These are phyloP conservation scores for Sarcophaga variegata DNA, from an alignment of 2,888 invertebrate species.

Conservation along the genomic window DNA sequence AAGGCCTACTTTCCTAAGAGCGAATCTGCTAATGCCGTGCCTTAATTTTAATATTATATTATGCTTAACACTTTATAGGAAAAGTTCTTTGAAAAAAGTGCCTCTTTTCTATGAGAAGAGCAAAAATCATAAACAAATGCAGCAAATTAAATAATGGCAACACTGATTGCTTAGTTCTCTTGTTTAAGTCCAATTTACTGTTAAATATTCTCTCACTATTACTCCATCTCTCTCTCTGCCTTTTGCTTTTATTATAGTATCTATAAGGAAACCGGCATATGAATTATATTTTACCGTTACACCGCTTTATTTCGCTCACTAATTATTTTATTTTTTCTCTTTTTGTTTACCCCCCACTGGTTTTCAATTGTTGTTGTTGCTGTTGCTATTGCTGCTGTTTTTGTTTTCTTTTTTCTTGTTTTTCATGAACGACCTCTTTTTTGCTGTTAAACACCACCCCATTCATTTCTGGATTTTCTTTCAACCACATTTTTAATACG, in stretches of 20 bases:
- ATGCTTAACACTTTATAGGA: too few relatives aligned
- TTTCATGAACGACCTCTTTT: slow-evolving; percentile 49
- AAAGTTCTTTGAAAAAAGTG: too few relatives aligned
- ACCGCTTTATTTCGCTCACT: slow-evolving; percentile 55
- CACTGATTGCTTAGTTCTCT: neutral
- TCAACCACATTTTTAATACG: slow-evolving; percentile 56
- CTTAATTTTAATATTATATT: too few relatives aligned
- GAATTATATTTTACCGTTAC: slow-evolving; percentile 53
- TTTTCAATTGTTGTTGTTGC: too few relatives aligned
- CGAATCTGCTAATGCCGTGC: too few relatives aligned
- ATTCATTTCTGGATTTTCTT: slow-evolving; percentile 45
- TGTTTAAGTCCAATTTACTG: neutral
- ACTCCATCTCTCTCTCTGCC: neutral
- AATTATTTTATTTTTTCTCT: slow-evolving; percentile 22
- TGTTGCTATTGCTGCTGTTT: neutral
- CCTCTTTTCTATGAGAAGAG: too few relatives aligned
- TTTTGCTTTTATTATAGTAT: slow-evolving; percentile 34
- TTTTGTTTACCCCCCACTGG: slow-evolving; percentile 38
- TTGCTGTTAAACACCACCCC: slow-evolving; percentile 52
- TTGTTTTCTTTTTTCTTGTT: neutral
- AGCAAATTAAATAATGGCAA: neutral
- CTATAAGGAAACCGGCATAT: slow-evolving; percentile 63
- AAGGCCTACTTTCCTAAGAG: too few relatives aligned
- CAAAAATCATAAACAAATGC: too few relatives aligned
- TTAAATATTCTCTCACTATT: slow-evolving; percentile 5